Evolutionary conservation across 2,888 invertebrate species (phyloP).

Genomic region (Philopedon plagiatum): DNA sequence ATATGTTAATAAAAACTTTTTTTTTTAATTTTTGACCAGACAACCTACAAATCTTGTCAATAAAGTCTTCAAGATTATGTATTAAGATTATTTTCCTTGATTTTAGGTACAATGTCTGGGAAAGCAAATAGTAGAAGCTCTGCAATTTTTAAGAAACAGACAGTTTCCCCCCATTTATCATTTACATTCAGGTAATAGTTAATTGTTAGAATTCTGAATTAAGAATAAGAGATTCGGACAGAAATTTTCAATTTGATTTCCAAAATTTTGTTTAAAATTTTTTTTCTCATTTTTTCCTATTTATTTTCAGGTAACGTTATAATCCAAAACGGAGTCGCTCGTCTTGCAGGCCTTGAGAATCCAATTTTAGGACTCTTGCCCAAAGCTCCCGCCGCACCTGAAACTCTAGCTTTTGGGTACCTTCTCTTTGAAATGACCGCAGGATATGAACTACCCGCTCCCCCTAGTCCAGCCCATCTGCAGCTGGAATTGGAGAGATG

Average conservation of each 20-base stretch:
- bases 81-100: conserved; percentile 2
- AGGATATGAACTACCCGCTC: conserved; percentile 83
- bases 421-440: conserved; percentile 94
- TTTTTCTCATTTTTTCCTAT: too few species aligned
- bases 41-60: too few species aligned
- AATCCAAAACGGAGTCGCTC: conserved; percentile 91
- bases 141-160: conserved; percentile 87
- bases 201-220: too few species aligned
- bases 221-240: too few species aligned
- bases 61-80: conserved; percentile 60
- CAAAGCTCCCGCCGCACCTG: conserved; percentile 71
- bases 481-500: conserved; percentile 78
- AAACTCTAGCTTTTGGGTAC: conserved; percentile 84
- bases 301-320: conserved; percentile 85
- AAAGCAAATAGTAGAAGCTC: conserved; percentile 88
- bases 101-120: conserved; percentile 90
- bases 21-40: too few species aligned
- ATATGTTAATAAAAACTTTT: too few species aligned
- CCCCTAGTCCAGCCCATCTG: conserved; percentile 82
- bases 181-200: conserved; percentile 87
- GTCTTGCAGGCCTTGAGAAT: conserved; percentile 90
- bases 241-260: too few species aligned
- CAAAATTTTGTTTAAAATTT: too few species aligned
- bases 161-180: conserved; percentile 91
- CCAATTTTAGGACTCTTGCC: conserved; percentile 84